Evolutionary conservation across 2,113 vertebrate genomes (phyloP), one percentile per base, ranked within the genome.

Genomic region (Forbesichthys agassizii): DNA sequence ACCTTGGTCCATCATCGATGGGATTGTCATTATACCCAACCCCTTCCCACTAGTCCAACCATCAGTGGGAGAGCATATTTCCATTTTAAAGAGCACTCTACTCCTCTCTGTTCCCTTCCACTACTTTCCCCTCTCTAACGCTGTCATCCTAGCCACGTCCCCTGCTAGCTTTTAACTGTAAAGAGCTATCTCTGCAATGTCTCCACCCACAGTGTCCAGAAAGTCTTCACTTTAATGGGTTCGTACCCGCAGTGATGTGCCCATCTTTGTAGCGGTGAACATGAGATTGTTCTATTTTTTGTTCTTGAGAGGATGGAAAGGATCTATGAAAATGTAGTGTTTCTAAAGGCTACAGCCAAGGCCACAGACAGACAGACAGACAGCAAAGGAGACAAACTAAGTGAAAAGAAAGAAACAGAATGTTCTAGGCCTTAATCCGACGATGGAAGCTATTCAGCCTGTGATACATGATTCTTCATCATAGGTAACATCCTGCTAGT

Each of bases 41-140:
- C 56, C 47, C 33, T 16, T 56, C 33, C 11, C 12, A n/a, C 47
- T 5, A 20, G 75, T 76, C 72, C 60, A 72, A 62, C 73, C 75
- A 79, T 80, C 84, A 78, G 76, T 61, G 47, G 64, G 60, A 79
- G 64, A 85, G 68, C 61, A 74, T 64, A 77, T 83, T 80, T 83
- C 61, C 71, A 78, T 80, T 84, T 81, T 73, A 86, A 84, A 80
- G 78, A 81, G 71, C 73, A 70, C 75, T 68, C 73, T 68, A 52
- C 61, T 73, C 60, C 61, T 67, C 61, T 74, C 69, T 42, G 12
- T 52, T 70, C 42, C 47, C 66, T 18, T 65, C 62, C 59, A 49
- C 20, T 51, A 27, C 59, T 61, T 69, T 70, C 69, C 53, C 69
- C 69, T 56, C 75, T 74, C 73, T 59, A 61, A 52, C 75, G 74